Base-by-base conservation (phyloP, 2,888 invertebrate species). In the Xanthorhoe designata region DNA sequence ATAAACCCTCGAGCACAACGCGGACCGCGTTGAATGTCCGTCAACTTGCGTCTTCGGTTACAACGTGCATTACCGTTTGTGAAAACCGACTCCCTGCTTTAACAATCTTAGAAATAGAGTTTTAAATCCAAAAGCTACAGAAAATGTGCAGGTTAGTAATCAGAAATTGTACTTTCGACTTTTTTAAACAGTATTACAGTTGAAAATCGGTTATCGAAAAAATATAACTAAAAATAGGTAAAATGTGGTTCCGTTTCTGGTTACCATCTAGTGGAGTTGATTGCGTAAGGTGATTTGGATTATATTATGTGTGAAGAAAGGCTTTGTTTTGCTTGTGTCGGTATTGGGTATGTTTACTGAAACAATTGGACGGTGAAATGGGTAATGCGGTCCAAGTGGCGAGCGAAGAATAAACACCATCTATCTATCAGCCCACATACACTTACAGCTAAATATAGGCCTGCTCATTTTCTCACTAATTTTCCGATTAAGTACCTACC, bases 191-290 rank as follows among this genome's bases (percentile, higher is more conserved):
- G 50, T n/a, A 17, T 45, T 61, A 68, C 15, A 64, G 68, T 64
- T 61, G 17, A 61, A 61, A 61, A 55, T 58, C 24, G 15, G 52
- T 51, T 18, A 38, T 24, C 64, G 63, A 71, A 73, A 68, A 29
- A n/a, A 7, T 6, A 52, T 51, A 54, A 72, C 70, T 59, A 67
- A 69, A 73, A 76, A 76, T 77, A 79, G 73, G 68, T 75, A 70
- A 76, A 47, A 77, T 69, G 73, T 68, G 60, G 64, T 63, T 74
- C 65, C 70, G 78, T 75, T 77, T 79, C 82, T 80, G 77, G 78
- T 79, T 76, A 77, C 78, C 69, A 61, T 76, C 76, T 61, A 61
- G 73, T 68, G 52, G 49, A 45, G 67, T 68, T 66, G 61, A 55
- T 66, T 61, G 61, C 61, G 29, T 64, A 64, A 71, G 65, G 54